Evolutionary conservation across 2,797 vertebrate species (phyloP).

Genomic region (Phalloptychus januarius): DNA sequence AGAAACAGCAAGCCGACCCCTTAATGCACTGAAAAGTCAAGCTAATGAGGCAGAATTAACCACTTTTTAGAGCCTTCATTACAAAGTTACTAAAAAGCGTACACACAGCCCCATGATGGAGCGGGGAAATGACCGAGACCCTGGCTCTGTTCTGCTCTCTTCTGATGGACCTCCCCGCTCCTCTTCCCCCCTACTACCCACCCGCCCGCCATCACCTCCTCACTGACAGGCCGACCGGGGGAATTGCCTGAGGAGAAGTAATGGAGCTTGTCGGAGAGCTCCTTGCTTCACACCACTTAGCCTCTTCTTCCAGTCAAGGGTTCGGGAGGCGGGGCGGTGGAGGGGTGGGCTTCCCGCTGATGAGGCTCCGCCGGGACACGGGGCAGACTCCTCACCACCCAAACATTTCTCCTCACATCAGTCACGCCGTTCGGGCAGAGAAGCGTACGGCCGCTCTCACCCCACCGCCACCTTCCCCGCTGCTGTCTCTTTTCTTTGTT

Average conservation of each 20-base stretch:
- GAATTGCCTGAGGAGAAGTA: slow-evolving; percentile 74
- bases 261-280: slow-evolving; percentile 79
- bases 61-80: slow-evolving; percentile 30
- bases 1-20: slow-evolving; percentile 10
- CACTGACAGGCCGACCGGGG: slow-evolving; percentile 72
- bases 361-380: slow-evolving; percentile 66
- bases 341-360: slow-evolving; percentile 56
- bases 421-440: slow-evolving; percentile 65
- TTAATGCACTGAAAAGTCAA: slow-evolving; percentile 29
- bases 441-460: slow-evolving; percentile 36
- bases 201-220: slow-evolving; percentile 54
- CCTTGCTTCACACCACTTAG: slow-evolving; percentile 82
- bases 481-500: slow-evolving; percentile 34
- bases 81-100: slow-evolving; percentile 37
- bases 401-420: slow-evolving; percentile 83
- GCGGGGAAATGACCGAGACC: slow-evolving; percentile 39
- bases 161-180: slow-evolving; percentile 52
- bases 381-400: slow-evolving; percentile 74
- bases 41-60: slow-evolving; percentile 39
- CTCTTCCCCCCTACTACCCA: slow-evolving; percentile 31
- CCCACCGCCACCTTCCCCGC: slow-evolving; percentile 11
- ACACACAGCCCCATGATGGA: slow-evolving; percentile 13
- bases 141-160: slow-evolving; percentile 44
- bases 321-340: background rate
- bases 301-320: slow-evolving; percentile 57